phyloP scores from a whole-genome alignment of 2,888 invertebrate genomes.

The Pegoplata infirma region DNA sequence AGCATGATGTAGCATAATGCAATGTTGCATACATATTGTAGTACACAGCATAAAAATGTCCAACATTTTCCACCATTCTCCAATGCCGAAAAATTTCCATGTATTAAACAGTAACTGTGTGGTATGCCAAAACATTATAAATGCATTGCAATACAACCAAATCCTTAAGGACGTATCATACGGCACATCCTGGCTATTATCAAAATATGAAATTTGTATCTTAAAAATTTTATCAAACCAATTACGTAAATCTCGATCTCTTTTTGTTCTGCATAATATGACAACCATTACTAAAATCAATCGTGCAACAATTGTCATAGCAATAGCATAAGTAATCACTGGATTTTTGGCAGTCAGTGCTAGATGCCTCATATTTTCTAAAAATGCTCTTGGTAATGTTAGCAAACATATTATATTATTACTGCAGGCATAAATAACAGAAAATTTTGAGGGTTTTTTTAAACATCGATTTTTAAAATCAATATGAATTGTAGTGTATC shows the following conservation, averaged over 20 bases:
- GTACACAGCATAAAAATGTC: neutral
- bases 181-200: neutral
- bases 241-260: neutral
- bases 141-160: neutral
- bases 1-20: slow-evolving; percentile 14
- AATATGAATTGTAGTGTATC: no score
- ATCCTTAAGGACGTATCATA: neutral
- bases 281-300: neutral
- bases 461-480: no score
- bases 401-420: no score
- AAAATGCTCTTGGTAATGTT: no score
- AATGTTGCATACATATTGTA: neutral
- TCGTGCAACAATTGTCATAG: neutral
- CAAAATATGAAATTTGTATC: neutral
- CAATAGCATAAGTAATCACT: neutral
- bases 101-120: neutral
- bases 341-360: no score
- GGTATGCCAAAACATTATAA: neutral
- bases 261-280: neutral
- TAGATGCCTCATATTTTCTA: no score
- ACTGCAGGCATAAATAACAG: no score
- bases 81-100: neutral
- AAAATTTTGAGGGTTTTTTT: no score
- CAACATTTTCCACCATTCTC: neutral
- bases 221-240: neutral